phyloP scores from a whole-genome alignment of 2,113 vertebrate species.

The Ammodytes dubius region DNA sequence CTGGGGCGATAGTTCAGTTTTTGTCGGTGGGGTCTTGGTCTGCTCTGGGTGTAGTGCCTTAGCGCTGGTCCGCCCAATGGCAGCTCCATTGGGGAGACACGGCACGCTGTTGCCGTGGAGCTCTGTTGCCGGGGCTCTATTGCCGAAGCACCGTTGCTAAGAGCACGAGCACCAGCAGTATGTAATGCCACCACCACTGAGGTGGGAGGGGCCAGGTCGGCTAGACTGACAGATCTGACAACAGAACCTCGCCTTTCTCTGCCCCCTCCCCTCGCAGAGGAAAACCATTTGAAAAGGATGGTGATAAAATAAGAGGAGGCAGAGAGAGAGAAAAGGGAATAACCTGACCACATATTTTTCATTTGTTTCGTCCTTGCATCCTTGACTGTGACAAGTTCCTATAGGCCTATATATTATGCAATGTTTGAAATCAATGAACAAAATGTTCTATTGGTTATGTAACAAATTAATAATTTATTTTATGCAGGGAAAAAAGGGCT shows the following conservation, averaged over 20 bases:
- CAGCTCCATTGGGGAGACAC: constrained; percentile 85
- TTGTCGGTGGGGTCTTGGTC: constrained; percentile 83
- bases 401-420: background rate
- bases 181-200: constrained; percentile 79
- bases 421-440: constrained; percentile 43
- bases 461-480: constrained; percentile 80
- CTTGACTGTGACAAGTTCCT: background rate
- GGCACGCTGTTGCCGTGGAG: constrained; percentile 83
- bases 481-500: constrained; percentile 55
- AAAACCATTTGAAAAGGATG: constrained; percentile 62
- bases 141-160: constrained; percentile 84
- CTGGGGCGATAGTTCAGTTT: constrained; percentile 82
- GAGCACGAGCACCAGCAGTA: constrained; percentile 80
- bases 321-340: constrained; percentile 9
- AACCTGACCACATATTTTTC: constrained; percentile 25
- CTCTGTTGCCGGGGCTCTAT: constrained; percentile 80
- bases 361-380: constrained; percentile 22
- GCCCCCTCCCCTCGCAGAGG: constrained; percentile 68
- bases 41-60: constrained; percentile 84
- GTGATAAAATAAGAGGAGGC: constrained; percentile 60
- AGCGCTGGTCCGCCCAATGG: constrained; percentile 84
- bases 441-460: constrained; percentile 69
- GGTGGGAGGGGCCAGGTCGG: constrained; percentile 75
- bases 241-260: constrained; percentile 79
- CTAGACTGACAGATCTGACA: constrained; percentile 82